Conservation (phyloP, 2,797 vertebrate genomes). For the Mormyrops attenuatus region DNA sequence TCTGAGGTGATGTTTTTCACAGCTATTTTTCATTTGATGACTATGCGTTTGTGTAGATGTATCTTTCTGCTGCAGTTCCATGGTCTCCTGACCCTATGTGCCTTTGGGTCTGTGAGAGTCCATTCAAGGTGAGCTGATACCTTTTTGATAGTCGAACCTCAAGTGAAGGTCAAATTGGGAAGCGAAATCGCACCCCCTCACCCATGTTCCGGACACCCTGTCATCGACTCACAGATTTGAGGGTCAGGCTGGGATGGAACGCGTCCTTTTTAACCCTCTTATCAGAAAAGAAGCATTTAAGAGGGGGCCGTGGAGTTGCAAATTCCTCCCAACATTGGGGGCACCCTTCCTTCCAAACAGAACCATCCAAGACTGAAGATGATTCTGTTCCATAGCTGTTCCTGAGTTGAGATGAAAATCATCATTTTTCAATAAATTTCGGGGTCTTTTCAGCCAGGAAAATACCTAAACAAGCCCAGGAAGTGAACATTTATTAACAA, state of each 20-base stretch:
- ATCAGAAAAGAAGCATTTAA: not conserved
- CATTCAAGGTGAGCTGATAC: too few species aligned
- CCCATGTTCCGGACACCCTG: not conserved
- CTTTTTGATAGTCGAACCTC: too few species aligned
- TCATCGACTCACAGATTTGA: not conserved
- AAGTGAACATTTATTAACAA: constrained; percentile 3
- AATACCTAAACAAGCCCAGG: constrained; percentile 7
- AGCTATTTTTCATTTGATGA: not conserved
- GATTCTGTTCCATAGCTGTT: not conserved
- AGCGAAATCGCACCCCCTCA: not conserved
- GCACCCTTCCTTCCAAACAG: constrained; percentile 10
- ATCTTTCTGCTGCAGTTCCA: not conserved
- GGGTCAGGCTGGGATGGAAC: not conserved
- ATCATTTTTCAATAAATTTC: constrained; percentile 16
- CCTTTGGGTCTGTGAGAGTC: too few species aligned
- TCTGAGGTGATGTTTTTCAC: not conserved
- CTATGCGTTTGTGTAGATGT: not conserved
- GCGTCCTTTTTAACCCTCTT: not conserved
- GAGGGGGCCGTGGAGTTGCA: not conserved
- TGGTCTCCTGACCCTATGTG: not conserved
- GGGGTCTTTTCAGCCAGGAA: not conserved
- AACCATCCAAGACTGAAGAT: not conserved
- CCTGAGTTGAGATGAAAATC: not conserved
- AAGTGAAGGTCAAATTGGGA: not conserved
- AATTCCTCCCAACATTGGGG: not conserved